phyloP scores from a whole-genome alignment of 2,888 invertebrate genomes.

The Drosophila tripunctata region DNA sequence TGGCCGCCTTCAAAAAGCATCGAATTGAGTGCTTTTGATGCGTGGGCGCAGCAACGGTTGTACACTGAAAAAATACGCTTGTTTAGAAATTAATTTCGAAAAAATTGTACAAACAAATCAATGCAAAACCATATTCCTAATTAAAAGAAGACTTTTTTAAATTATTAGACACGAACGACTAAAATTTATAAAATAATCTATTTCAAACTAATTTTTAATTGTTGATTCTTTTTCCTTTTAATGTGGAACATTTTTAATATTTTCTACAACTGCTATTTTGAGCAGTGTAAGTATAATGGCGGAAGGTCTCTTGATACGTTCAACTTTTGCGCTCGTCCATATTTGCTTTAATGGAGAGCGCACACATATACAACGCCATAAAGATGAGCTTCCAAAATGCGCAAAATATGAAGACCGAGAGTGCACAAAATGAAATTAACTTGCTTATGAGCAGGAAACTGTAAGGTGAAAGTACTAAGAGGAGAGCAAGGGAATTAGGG shows the following conservation, averaged over 20 bases:
- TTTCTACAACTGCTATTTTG: not conserved
- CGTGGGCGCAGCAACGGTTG: not conserved
- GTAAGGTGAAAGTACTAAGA: not conserved
- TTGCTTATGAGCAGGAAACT: conserved; percentile 13
- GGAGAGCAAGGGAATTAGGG: not conserved
- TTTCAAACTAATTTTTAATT: too few relatives aligned
- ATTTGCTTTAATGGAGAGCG: conserved; percentile 35
- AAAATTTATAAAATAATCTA: too few relatives aligned
- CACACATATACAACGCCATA: not conserved
- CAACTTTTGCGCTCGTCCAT: conserved; percentile 24
- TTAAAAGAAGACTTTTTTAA: too few relatives aligned
- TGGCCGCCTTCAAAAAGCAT: conserved; percentile 31
- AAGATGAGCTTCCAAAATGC: conserved; percentile 17
- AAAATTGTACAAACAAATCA: too few relatives aligned
- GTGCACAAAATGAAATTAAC: conserved; percentile 46
- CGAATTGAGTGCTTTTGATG: conserved; percentile 34
- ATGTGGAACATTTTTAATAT: too few relatives aligned
- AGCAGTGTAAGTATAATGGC: not conserved
- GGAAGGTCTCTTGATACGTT: conserved; percentile 3
- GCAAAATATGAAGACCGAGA: conserved; percentile 19
- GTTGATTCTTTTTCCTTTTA: too few relatives aligned
- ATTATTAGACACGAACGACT: too few relatives aligned
- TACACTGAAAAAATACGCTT: not conserved
- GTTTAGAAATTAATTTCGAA: too few relatives aligned
- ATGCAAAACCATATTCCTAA: too few relatives aligned